Percentiles rank a stretch among this genome's conserved stretches.
Evolutionary conservation across 2,797 vertebrate genomes (phyloP).

Genomic region (Champsocephalus gunnari): DNA sequence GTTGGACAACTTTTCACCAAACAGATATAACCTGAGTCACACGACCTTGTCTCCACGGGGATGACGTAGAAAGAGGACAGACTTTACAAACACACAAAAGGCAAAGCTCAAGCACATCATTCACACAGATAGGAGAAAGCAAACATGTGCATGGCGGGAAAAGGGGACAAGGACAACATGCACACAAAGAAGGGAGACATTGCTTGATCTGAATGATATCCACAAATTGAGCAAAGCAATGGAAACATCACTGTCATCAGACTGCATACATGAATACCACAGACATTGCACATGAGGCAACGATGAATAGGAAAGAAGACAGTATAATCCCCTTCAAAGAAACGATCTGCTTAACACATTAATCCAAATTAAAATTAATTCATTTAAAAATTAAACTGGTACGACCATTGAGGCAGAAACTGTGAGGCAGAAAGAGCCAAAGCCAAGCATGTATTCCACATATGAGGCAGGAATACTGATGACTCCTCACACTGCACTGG

Average conservation of each 20-base stretch:
- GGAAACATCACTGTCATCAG: background rate
- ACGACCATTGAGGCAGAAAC: conserved; percentile 22
- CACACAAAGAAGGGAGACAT: background rate
- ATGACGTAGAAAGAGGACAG: background rate
- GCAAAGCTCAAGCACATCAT: background rate
- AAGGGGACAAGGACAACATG: background rate
- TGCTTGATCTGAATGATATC: background rate
- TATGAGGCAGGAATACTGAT: conserved; percentile 64
- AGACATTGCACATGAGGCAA: background rate
- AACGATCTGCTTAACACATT: background rate
- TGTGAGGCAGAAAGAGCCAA: conserved; percentile 36
- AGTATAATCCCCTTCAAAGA: background rate
- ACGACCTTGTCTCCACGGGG: background rate
- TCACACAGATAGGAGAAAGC: background rate
- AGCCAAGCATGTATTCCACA: conserved; percentile 33
- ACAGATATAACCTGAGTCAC: background rate
- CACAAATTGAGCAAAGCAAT: background rate
- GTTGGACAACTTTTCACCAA: background rate
- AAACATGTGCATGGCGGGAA: background rate
- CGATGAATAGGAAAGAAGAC: background rate
- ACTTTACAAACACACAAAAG: background rate
- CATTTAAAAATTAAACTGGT: background rate
- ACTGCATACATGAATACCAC: too few species aligned
- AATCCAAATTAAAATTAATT: background rate
- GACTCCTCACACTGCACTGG: conserved; percentile 26